Evolutionary conservation across 1,140 invertebrate genomes (phyloP).

Genomic region (Drosophila mojavensis): DNA sequence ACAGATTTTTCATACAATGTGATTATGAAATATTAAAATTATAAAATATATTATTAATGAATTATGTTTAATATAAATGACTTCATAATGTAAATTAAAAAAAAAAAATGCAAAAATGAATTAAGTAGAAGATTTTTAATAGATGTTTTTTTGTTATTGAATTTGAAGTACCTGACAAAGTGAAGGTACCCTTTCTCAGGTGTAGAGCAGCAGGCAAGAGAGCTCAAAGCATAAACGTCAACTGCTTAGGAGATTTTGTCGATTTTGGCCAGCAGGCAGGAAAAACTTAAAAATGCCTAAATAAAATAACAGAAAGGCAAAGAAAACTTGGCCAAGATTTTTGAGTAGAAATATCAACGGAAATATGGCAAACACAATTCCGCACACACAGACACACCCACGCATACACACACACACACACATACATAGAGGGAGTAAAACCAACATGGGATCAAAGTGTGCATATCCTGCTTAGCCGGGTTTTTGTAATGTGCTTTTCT

Average conservation of each 20-base stretch:
- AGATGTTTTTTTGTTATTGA: too few relatives aligned
- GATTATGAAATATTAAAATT: too few relatives aligned
- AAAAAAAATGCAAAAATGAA: too few relatives aligned
- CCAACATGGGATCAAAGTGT: slow-evolving; percentile 59
- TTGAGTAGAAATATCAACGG: slow-evolving; percentile 68
- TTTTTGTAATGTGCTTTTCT: slow-evolving; percentile 68
- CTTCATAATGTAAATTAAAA: too few relatives aligned
- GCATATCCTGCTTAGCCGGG: slow-evolving; percentile 69
- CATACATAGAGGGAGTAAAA: slow-evolving; percentile 19
- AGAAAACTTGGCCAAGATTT: slow-evolving; percentile 61
- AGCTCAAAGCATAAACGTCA: slow-evolving; percentile 20
- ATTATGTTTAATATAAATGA: too few relatives aligned
- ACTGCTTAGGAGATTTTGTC: slow-evolving; percentile 36
- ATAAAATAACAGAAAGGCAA: slow-evolving; percentile 32
- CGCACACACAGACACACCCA: slow-evolving; percentile 14
- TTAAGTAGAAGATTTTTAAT: too few relatives aligned
- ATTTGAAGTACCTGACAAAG: not conserved
- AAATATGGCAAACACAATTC: slow-evolving; percentile 59
- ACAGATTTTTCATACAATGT: too few relatives aligned
- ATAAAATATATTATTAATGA: too few relatives aligned
- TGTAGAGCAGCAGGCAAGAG: too few relatives aligned
- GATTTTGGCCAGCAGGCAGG: slow-evolving; percentile 10
- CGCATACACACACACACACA: not conserved
- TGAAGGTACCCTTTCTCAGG: slow-evolving; percentile 13
- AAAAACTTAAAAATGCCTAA: slow-evolving; percentile 44